Percentiles rank a stretch among this genome's conserved stretches.
These are phyloP conservation scores for Rhodeus uyekii DNA, from an alignment of 2,797 vertebrate species.

Conservation along the genomic window DNA sequence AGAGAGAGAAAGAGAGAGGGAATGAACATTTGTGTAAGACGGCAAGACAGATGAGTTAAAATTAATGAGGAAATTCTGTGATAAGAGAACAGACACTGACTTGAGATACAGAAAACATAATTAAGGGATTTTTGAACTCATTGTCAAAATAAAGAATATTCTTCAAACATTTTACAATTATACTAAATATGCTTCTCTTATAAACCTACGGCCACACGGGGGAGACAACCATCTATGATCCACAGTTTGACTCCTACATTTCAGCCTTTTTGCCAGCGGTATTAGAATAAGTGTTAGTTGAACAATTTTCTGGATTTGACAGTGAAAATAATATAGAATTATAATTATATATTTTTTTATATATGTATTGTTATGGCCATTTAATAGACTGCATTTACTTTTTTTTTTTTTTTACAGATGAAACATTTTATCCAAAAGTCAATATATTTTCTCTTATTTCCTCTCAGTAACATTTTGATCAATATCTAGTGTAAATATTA, in stretches of 20 bases:
- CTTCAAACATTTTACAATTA: neutral
- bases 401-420: neutral
- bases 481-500: neutral
- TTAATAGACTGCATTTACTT: neutral
- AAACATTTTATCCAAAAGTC: neutral
- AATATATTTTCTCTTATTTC: neutral
- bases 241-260: conserved; percentile 31
- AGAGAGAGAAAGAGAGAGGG: conserved; percentile 51
- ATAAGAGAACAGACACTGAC: conserved; percentile 20
- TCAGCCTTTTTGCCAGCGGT: neutral
- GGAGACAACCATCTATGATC: conserved; percentile 75
- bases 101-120: conserved; percentile 41
- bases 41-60: conserved; percentile 25
- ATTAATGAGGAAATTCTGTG: conserved; percentile 5
- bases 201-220: conserved; percentile 67
- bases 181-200: neutral
- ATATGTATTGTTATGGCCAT: neutral
- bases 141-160: conserved; percentile 10
- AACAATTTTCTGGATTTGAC: neutral
- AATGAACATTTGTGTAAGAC: conserved; percentile 15
- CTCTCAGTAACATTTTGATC: neutral
- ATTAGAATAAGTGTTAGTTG: neutral
- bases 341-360: neutral
- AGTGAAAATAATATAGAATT: neutral
- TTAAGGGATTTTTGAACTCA: conserved; percentile 2